phyloP scores from a whole-genome alignment of 2,888 invertebrate species.

The Cephus nigrinus region DNA sequence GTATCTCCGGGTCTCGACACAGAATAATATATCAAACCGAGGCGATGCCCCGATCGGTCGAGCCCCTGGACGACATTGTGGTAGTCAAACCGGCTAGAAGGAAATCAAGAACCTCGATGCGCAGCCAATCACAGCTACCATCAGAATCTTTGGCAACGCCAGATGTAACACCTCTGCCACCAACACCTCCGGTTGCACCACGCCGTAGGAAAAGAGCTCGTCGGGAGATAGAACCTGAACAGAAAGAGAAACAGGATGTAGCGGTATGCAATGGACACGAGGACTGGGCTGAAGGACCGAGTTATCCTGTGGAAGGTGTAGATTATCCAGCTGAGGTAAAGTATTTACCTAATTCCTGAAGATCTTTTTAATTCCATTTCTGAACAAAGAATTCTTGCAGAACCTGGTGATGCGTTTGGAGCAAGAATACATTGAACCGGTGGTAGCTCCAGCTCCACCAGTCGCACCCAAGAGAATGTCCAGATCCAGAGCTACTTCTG shows the following conservation, averaged over 20 bases:
- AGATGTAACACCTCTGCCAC: constrained; percentile 9
- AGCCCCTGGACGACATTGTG: constrained; percentile 58
- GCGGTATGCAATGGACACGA: constrained; percentile 7
- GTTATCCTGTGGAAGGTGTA: constrained; percentile 19
- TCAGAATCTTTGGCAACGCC: constrained; percentile 24
- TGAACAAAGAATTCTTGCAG: constrained; percentile 18
- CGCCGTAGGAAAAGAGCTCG: constrained; percentile 44
- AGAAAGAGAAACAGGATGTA: neutral
- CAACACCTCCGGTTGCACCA: constrained; percentile 44
- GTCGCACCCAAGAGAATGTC: constrained; percentile 70
- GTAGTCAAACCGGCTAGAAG: constrained; percentile 58
- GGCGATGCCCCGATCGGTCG: constrained; percentile 34
- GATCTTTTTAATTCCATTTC: too few species aligned
- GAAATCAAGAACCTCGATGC: constrained; percentile 55
- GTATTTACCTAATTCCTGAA: too few species aligned
- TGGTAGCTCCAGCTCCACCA: constrained; percentile 64
- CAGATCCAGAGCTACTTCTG: constrained; percentile 68
- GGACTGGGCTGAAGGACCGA: constrained; percentile 15
- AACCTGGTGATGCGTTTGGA: constrained; percentile 51
- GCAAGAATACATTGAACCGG: constrained; percentile 72
- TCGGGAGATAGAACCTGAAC: constrained; percentile 3
- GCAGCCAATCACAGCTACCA: constrained; percentile 44
- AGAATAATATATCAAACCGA: constrained; percentile 58
- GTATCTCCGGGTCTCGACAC: constrained; percentile 41
- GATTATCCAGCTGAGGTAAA: neutral